Percentiles rank a stretch among this genome's conserved stretches.
phyloP scores from a whole-genome alignment of 92 coral and sea anemone species.

The Galaxea fascicularis region DNA sequence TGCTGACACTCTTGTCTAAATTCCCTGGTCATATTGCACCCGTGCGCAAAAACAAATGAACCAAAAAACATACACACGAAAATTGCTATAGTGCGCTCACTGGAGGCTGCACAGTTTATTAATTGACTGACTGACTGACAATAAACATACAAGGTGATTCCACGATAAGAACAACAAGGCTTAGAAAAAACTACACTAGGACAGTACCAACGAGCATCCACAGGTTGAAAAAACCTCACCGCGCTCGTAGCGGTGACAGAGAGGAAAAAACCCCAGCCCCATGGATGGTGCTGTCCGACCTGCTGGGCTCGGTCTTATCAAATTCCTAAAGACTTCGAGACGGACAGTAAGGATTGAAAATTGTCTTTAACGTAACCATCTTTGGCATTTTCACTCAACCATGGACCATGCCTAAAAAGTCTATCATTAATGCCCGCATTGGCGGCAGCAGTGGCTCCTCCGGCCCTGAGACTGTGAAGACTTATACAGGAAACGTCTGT shows the following conservation, averaged over 20 bases:
- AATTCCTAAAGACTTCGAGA: constrained; percentile 49
- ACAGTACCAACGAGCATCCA: constrained; percentile 54
- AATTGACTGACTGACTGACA: not conserved
- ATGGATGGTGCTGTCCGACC: constrained; percentile 48
- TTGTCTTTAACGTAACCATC: constrained; percentile 70
- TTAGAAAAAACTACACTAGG: not conserved
- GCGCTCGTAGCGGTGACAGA: too few relatives aligned
- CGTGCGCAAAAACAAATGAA: too few relatives aligned
- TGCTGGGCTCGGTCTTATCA: constrained; percentile 67
- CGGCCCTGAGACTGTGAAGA: constrained; percentile 54
- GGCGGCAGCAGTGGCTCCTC: constrained; percentile 72
- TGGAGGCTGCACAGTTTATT: constrained; percentile 10
- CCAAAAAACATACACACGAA: too few relatives aligned
- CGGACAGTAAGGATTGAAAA: constrained; percentile 52
- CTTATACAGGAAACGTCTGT: constrained; percentile 60
- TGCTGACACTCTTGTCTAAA: too few relatives aligned
- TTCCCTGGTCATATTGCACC: too few relatives aligned
- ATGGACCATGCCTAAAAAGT: constrained; percentile 64
- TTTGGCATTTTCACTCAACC: constrained; percentile 72
- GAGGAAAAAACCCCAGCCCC: constrained; percentile 68
- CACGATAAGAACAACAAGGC: not conserved
- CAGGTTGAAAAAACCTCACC: constrained; percentile 64
- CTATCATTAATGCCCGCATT: constrained; percentile 56
- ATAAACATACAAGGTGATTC: not conserved
- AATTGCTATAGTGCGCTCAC: constrained; percentile 1